Base-by-base conservation (phyloP, 2,113 vertebrate genomes). In the Craseonycteris thonglongyai region DNA sequence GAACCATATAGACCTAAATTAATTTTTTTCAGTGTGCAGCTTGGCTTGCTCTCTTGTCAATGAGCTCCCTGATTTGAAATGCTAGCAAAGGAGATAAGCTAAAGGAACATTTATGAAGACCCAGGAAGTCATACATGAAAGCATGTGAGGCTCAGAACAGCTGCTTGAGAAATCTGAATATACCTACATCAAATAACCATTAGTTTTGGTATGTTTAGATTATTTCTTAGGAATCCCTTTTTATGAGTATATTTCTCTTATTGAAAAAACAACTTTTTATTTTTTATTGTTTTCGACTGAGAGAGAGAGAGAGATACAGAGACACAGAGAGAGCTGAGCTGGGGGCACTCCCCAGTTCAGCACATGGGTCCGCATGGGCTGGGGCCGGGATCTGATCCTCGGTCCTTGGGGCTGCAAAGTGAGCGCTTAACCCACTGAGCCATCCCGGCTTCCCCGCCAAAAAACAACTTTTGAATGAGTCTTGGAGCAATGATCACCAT, bases 81-180 rank as follows among this genome's bases (percentile, higher is more conserved):
- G 40, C 68, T 16, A 15, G 69, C 80, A 26, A 11, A 56, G 33
- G n/a, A 71, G 26, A 45, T 15, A 21, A 71, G 68, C 7, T 58
- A 0, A 9, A 26, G 15, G 51, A 24, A 16, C 7, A 1, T 1
- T 0, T 6, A 7, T 5, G 15, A 40, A 69, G n/a, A 56, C 21
- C 38, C 14, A 0, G 49, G 54, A 11, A 21, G n/a, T 42, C 2
- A 16, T 0, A 5, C 22, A 0, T 2, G 2, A 14, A 14, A 19
- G 49, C 28, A 13, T 1, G 3, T 13, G 0, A 2, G 7, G 2
- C 47, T 51, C 59, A 21, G 33, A 49, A 5, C 0, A 54, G 45
- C 78, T n/a, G 45, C 65, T 2, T 5, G 1, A 11, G 9, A 6
- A 22, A 14, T 1, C 15, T 4, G 40, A 13, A 5, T 0, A 0